A percentile compares a stretch with the other conserved stretches of the same genome.
Conservation (phyloP, 2,888 invertebrate genomes). For the Tanypteryx hageni region DNA sequence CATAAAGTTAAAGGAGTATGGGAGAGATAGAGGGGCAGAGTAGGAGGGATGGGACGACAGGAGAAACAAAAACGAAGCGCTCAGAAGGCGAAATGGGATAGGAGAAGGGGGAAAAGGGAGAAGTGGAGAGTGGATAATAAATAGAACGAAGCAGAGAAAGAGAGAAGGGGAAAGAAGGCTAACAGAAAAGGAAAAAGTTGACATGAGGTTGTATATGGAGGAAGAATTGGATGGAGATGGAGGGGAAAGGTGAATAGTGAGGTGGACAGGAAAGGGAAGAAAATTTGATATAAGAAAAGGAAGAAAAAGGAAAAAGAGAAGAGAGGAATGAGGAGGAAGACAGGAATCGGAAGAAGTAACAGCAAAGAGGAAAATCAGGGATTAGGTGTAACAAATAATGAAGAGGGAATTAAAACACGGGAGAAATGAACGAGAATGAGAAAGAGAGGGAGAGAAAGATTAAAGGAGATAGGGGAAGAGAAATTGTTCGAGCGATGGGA, state of each 20-base stretch:
- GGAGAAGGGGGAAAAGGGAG: background rate
- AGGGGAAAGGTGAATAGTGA: background rate
- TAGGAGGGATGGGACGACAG: background rate
- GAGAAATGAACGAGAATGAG: background rate
- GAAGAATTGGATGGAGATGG: background rate
- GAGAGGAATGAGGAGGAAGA: background rate
- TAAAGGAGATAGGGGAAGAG: background rate
- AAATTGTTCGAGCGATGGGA: background rate
- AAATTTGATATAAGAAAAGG: background rate
- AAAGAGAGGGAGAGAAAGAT: background rate
- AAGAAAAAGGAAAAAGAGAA: background rate
- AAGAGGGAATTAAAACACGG: too few relatives aligned
- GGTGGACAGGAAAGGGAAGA: background rate
- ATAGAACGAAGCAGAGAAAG: background rate
- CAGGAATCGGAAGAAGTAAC: background rate
- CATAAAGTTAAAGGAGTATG: constrained; percentile 1
- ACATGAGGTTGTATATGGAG: background rate
- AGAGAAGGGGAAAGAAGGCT: background rate
- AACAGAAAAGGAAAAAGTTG: background rate
- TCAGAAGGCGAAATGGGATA: background rate
- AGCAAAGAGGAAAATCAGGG: too few relatives aligned
- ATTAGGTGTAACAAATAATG: too few relatives aligned
- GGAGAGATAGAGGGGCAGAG: too few relatives aligned
- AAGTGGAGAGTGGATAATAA: background rate
- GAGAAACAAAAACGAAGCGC: background rate